phyloP scores from a whole-genome alignment of 1,140 invertebrate species.

The Uloborus diversus region DNA sequence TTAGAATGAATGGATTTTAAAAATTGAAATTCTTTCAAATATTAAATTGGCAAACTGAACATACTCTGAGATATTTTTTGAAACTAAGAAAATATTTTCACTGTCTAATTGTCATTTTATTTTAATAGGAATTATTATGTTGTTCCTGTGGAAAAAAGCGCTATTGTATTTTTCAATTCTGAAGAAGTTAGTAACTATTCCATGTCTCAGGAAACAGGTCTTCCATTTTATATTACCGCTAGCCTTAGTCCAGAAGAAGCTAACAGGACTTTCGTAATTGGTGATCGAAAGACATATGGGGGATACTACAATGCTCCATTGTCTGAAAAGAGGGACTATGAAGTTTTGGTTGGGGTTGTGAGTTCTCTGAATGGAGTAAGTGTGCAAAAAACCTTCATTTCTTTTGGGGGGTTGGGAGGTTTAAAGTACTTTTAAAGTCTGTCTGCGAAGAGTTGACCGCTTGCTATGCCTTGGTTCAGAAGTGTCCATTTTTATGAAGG shows the following conservation, averaged over 20 bases:
- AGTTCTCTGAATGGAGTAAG: slow-evolving; percentile 73
- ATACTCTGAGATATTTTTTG: background rate
- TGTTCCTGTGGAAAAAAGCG: slow-evolving; percentile 75
- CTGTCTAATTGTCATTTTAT: background rate
- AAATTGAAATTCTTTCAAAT: too few relatives aligned
- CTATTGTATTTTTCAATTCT: slow-evolving; percentile 71
- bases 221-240: slow-evolving; percentile 82
- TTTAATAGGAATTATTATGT: slow-evolving; percentile 75
- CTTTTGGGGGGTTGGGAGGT: too few relatives aligned
- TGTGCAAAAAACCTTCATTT: too few relatives aligned
- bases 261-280: slow-evolving; percentile 76
- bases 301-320: slow-evolving; percentile 83
- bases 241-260: slow-evolving; percentile 71
- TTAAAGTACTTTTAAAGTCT: too few relatives aligned
- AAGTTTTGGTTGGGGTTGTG: slow-evolving; percentile 77
- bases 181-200: slow-evolving; percentile 70
- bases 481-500: too few relatives aligned
- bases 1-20: too few relatives aligned
- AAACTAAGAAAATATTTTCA: background rate
- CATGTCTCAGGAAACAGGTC: slow-evolving; percentile 70
- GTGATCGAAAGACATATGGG: slow-evolving; percentile 78
- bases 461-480: too few relatives aligned
- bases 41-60: too few relatives aligned
- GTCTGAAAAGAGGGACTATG: slow-evolving; percentile 71
- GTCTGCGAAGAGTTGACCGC: too few relatives aligned